A percentile compares a stretch with the other conserved stretches of the same genome.
phyloP scores from a whole-genome alignment of 1,140 invertebrate genomes.

The Orius laevigatus region DNA sequence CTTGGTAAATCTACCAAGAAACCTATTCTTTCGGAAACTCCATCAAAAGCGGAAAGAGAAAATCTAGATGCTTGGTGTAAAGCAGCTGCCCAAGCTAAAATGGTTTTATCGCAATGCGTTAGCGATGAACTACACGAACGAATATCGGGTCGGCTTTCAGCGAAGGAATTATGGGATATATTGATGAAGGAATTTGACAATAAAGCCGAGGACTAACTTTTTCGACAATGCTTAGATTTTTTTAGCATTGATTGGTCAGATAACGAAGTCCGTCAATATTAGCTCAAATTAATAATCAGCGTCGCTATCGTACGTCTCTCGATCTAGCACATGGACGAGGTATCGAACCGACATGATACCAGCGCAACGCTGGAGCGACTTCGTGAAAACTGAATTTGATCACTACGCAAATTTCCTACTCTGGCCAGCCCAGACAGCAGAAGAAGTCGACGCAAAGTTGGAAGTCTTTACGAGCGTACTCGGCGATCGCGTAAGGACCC shows the following conservation, averaged over 20 bases:
- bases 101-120: not conserved
- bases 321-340: no score
- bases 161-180: not conserved
- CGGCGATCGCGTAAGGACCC: no score
- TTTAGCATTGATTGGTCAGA: constrained; percentile 13
- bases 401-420: no score
- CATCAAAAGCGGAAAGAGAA: not conserved
- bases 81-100: not conserved
- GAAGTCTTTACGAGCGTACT: no score
- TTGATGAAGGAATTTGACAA: not conserved
- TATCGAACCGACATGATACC: no score
- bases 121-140: constrained; percentile 4
- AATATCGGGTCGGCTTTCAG: not conserved
- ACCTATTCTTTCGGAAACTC: not conserved
- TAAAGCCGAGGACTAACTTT: not conserved
- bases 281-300: not conserved
- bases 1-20: not conserved
- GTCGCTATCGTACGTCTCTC: no score
- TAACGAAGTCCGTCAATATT: constrained; percentile 7
- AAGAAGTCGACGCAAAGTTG: no score
- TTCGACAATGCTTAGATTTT: constrained; percentile 13
- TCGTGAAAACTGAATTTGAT: no score
- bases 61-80: not conserved
- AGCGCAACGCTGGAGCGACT: no score
- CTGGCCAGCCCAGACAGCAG: no score